Evolutionary conservation across 2,797 vertebrate genomes (phyloP), one percentile per base, ranked within the genome.

Genomic region (Hylomyscus alleni): DNA sequence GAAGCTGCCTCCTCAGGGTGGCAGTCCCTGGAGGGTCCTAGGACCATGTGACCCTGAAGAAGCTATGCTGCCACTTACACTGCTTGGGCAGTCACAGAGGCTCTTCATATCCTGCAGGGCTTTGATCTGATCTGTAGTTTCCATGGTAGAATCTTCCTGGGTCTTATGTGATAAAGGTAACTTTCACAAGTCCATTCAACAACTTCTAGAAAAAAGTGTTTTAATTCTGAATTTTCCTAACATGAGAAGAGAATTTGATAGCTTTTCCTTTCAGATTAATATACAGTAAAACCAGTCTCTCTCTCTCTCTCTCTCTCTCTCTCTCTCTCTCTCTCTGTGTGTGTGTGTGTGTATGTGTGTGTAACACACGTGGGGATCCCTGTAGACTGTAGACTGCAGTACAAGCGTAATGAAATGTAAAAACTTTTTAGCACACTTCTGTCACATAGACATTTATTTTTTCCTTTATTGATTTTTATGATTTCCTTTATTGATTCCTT

Each of bases 31-130:
- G 1, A 54, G 24, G 22, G 1, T 52, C 56, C 22, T 12, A 22
- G 20, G 52, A 3, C 37, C 76, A 34, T 3, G 0, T 4, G 17
- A 52, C 29, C 24, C 10, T 9, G 2, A 5, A 34, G 0, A 20
- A 47, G 34, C 34, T 3, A 0, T 11, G 40, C 9, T 40, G 1
- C 15, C 8, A 2, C 24, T 13, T 54, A 22, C 9, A 2, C 22
- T 44, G 19, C 14, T 10, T 17, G 0, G 0, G 76, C 22, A 22
- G 3, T 69, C 56, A 40, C 19, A 22, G 7, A 26, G 17, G 37
- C 4, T 6, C 65, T 22, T 3, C 31, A 17, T 14, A 13, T 24
- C 60, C 11, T 26, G 31, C 0, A 6, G 31, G 26, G 24, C 9
- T 7, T 1, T n/a, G 24, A 9, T 56, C 76, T 24, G 15, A 89